phyloP scores from a whole-genome alignment of 64 coral and sea anemone genomes.

The Cladopsammia gracilis region DNA sequence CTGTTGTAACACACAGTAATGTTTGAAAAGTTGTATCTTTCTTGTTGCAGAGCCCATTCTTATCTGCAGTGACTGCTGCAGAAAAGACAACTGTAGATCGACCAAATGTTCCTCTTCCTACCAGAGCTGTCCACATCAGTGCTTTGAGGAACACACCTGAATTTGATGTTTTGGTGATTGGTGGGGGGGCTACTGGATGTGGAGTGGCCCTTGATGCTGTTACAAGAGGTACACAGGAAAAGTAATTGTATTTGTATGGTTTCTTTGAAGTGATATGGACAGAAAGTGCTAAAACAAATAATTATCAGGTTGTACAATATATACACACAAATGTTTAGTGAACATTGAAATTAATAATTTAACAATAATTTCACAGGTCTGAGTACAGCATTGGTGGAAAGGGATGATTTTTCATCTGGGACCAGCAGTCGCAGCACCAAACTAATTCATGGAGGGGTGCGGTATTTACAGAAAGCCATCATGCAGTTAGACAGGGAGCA shows the following conservation, averaged over 20 bases:
- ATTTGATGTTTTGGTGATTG: conserved; percentile 98
- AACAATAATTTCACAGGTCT: conserved; percentile 66
- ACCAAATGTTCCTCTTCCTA: conserved; percentile 15
- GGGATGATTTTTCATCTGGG: conserved; percentile 94
- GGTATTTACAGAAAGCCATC: conserved; percentile 97
- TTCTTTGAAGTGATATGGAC: too few species aligned
- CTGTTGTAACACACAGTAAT: too few species aligned
- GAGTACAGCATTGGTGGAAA: conserved; percentile 94
- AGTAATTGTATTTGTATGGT: too few species aligned
- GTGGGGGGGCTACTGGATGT: conserved; percentile 95
- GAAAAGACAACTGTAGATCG: neutral
- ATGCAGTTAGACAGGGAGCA: conserved; percentile 93
- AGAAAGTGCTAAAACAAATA: too few species aligned
- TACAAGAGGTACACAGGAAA: conserved; percentile 74
- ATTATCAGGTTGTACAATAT: too few species aligned
- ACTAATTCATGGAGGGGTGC: conserved; percentile 97
- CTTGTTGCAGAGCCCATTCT: neutral
- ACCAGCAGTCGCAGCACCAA: conserved; percentile 99
- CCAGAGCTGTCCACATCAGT: conserved; percentile 69
- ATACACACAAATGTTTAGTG: too few species aligned
- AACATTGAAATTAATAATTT: too few species aligned
- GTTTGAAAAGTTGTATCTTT: neutral
- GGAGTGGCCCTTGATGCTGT: conserved; percentile 97
- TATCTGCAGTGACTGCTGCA: conserved; percentile 20
- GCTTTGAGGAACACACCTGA: conserved; percentile 79